A percentile compares a stretch with the other conserved stretches of the same genome.
Evolutionary conservation across 1,140 invertebrate genomes (phyloP).

Genomic region (Hyphantria cunea): DNA sequence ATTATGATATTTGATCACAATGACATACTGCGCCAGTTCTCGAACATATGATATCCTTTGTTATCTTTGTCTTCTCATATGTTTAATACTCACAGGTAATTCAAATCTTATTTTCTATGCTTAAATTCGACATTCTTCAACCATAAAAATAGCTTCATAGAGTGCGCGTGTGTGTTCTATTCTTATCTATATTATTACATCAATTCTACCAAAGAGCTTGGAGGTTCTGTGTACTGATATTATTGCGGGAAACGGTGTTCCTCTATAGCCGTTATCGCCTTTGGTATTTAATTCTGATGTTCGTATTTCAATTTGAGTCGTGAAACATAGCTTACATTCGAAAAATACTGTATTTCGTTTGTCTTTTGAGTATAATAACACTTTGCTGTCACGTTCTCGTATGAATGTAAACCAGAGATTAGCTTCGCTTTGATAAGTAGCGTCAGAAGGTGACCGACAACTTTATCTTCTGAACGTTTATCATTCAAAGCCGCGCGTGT

Average conservation of each 20-base stretch:
- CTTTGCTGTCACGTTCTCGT: constrained; percentile 55
- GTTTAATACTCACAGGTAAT: background rate
- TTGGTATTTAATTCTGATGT: background rate
- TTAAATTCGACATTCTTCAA: background rate
- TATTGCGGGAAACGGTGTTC: constrained; percentile 13
- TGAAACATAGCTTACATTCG: constrained; percentile 52
- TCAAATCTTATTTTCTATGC: background rate
- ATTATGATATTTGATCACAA: constrained; percentile 60
- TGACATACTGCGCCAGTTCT: constrained; percentile 56
- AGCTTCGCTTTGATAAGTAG: constrained; percentile 32
- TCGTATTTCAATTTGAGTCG: constrained; percentile 35
- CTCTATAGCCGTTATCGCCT: constrained; percentile 16
- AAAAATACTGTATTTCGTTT: constrained; percentile 40
- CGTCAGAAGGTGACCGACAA: constrained; percentile 37
- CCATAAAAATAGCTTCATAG: background rate
- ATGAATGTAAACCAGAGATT: constrained; percentile 42
- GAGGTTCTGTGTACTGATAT: constrained; percentile 7
- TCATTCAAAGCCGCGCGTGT: constrained; percentile 37
- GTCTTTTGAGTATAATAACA: constrained; percentile 43
- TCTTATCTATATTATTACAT: too few relatives aligned
- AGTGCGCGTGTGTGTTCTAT: too few relatives aligned
- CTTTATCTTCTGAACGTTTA: constrained; percentile 39
- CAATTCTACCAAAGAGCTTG: too few relatives aligned
- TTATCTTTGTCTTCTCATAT: constrained; percentile 28
- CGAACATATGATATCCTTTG: constrained; percentile 56